phyloP scores from a whole-genome alignment of 2,888 invertebrate genomes.

The Napeogenes sylphis region DNA sequence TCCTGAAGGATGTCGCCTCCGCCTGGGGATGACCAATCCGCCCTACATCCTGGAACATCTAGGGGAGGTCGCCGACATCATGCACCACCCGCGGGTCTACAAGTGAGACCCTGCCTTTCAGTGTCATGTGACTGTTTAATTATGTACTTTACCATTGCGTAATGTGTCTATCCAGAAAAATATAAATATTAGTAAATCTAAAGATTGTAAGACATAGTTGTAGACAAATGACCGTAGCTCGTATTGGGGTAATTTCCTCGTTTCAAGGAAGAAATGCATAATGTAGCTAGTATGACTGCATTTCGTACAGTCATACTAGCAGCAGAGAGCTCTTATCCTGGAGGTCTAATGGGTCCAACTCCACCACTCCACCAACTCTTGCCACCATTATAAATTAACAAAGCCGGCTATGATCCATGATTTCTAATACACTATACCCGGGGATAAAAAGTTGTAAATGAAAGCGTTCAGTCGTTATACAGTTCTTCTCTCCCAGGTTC shows the following conservation, averaged over 20 bases:
- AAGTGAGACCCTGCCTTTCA: slow-evolving; percentile 46
- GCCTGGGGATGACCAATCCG: slow-evolving; percentile 99
- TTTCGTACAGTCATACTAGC: no score
- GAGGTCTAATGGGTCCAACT: no score
- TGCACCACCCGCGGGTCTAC: slow-evolving; percentile 93
- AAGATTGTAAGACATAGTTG: background rate
- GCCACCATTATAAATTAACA: no score
- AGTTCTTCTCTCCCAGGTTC: slow-evolving; percentile 78
- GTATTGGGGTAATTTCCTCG: no score
- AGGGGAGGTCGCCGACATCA: slow-evolving; percentile 90
- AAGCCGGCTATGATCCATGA: no score
- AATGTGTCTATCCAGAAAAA: background rate
- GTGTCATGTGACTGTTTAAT: background rate
- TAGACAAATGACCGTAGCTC: background rate
- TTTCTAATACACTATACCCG: no score
- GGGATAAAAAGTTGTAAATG: no score
- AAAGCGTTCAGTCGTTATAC: no score
- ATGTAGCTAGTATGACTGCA: no score
- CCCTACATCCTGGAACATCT: slow-evolving; percentile 98
- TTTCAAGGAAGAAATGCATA: no score
- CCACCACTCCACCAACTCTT: no score
- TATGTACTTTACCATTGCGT: background rate
- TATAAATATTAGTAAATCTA: background rate
- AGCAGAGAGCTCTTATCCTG: no score
- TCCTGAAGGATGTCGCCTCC: slow-evolving; percentile 85